phyloP scores from a whole-genome alignment of 2,797 vertebrate species.

The Eleutherodactylus coqui region DNA sequence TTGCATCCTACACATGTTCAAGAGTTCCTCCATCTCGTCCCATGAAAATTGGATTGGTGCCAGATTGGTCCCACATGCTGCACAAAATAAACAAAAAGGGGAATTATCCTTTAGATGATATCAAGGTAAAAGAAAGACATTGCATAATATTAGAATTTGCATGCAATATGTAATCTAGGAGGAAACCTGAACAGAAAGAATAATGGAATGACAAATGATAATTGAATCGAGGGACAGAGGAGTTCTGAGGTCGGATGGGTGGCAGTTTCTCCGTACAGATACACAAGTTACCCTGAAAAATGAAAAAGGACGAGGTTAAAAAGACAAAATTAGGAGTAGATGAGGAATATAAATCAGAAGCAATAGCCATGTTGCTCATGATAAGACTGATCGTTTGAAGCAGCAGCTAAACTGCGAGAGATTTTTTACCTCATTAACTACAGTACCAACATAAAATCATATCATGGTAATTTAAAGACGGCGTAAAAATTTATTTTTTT shows the following conservation, averaged over 20 bases:
- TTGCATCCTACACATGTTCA: too few relatives aligned
- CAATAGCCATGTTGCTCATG: background rate
- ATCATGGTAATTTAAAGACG: background rate
- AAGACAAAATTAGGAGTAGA: background rate
- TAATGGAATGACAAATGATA: conserved; percentile 1
- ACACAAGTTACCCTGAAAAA: background rate
- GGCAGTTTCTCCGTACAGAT: background rate
- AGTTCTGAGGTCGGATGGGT: background rate
- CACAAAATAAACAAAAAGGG: too few relatives aligned
- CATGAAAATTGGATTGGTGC: too few relatives aligned
- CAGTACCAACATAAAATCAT: background rate
- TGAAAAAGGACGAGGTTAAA: background rate
- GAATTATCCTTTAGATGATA: too few relatives aligned
- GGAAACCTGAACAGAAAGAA: too few relatives aligned
- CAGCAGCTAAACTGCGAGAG: background rate
- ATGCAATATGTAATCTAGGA: too few relatives aligned
- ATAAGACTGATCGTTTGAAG: background rate
- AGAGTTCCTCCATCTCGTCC: too few relatives aligned
- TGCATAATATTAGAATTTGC: too few relatives aligned
- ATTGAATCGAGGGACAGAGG: background rate
- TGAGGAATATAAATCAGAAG: background rate
- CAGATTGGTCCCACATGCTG: too few relatives aligned
- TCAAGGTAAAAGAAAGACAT: too few relatives aligned
- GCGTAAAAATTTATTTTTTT: background rate
- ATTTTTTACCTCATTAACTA: background rate